A percentile compares a stretch with the other conserved stretches of the same genome.
Conservation (phyloP, 2,113 vertebrate species). For the Chrysemys picta region DNA sequence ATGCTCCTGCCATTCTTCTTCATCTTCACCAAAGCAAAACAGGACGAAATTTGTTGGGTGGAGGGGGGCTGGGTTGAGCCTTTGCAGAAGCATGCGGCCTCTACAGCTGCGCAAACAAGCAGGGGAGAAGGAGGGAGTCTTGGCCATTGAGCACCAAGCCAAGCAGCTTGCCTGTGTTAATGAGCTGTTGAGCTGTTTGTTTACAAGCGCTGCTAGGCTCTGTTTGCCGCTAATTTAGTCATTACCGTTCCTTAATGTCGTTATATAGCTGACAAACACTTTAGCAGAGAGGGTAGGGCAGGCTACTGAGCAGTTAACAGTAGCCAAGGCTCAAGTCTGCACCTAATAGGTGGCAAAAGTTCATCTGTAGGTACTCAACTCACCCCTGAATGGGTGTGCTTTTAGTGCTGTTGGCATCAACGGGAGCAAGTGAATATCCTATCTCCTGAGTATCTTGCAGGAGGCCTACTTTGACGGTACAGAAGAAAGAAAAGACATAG, state of each 20-base stretch:
- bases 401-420: neutral
- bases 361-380: no score
- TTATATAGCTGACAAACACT: neutral
- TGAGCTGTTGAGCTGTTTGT: neutral
- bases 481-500: neutral
- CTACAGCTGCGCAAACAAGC: neutral
- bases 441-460: neutral
- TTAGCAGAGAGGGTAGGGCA: neutral
- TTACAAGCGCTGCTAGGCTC: neutral
- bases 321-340: neutral
- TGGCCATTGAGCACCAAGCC: neutral
- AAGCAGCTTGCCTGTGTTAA: neutral
- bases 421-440: neutral
- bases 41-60: neutral
- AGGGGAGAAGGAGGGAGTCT: neutral
- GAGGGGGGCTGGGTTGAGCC: neutral
- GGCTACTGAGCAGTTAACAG: neutral
- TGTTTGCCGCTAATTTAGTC: neutral
- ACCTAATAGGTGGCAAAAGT: neutral
- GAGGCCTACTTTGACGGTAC: neutral
- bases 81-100: neutral
- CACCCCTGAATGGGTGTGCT: neutral
- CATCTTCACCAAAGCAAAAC: neutral
- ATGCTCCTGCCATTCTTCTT: neutral
- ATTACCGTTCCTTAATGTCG: neutral